Evolutionary conservation across 2,113 vertebrate species (phyloP).

Genomic region (Archocentrus centrarchus): DNA sequence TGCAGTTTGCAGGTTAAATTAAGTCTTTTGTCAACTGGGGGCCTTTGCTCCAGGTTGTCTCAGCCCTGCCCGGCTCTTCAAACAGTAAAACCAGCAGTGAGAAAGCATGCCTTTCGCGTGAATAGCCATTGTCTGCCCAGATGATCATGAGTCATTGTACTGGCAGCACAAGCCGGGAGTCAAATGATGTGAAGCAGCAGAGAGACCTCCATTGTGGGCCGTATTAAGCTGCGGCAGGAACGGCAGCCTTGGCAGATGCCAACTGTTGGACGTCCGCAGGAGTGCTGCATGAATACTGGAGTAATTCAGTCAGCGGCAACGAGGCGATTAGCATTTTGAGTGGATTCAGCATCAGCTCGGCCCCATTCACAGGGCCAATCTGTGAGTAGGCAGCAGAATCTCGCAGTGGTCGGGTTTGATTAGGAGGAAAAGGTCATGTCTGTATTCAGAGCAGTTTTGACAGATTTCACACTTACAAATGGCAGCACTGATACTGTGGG

Average conservation of each 20-base stretch:
- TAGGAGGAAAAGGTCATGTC: constrained; percentile 17
- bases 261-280: constrained; percentile 11
- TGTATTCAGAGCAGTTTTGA: background rate
- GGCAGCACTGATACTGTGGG: background rate
- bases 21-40: constrained; percentile 42
- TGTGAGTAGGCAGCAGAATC: constrained; percentile 25
- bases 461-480: background rate
- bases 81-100: constrained; percentile 37
- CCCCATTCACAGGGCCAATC: background rate
- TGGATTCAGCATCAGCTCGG: constrained; percentile 39
- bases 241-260: constrained; percentile 44
- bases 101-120: constrained; percentile 24
- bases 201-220: constrained; percentile 53
- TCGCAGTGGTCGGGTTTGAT: background rate
- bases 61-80: constrained; percentile 47
- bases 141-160: constrained; percentile 64
- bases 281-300: constrained; percentile 41
- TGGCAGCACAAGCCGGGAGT: constrained; percentile 35
- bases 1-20: constrained; percentile 43
- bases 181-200: constrained; percentile 44
- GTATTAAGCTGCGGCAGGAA: constrained; percentile 65
- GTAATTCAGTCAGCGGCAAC: constrained; percentile 42
- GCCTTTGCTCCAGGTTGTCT: constrained; percentile 58
- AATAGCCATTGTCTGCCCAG: constrained; percentile 50
- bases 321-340: constrained; percentile 57